These are phyloP conservation scores for Drosophila mettleri DNA, from an alignment of 2,888 invertebrate genomes.

Conservation along the genomic window DNA sequence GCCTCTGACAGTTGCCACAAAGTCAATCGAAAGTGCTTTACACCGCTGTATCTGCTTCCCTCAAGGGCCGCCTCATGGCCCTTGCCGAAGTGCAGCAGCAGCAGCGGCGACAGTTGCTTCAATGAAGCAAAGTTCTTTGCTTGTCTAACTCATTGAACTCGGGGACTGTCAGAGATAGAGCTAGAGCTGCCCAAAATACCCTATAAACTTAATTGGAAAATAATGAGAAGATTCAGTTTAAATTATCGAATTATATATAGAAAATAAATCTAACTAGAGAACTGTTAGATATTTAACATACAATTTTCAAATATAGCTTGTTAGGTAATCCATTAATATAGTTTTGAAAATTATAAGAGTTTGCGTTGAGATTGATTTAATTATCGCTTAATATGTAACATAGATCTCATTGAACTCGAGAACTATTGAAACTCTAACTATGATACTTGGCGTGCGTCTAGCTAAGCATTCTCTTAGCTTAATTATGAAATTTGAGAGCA, in stretches of 20 bases:
- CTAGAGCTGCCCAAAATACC: background rate
- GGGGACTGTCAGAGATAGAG: background rate
- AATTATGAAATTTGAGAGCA: background rate
- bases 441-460: background rate
- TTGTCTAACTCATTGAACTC: constrained; percentile 10
- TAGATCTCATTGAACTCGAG: background rate
- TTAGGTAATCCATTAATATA: no score
- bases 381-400: background rate
- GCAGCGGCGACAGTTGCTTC: constrained; percentile 8
- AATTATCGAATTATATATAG: no score
- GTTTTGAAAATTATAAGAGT: no score
- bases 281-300: no score
- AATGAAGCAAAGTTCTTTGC: background rate
- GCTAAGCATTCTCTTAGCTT: background rate
- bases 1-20: constrained; percentile 14
- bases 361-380: no score
- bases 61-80: constrained; percentile 3
- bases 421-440: background rate
- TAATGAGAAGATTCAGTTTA: background rate
- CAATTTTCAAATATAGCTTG: no score
- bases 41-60: constrained; percentile 34
- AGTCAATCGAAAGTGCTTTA: constrained; percentile 9
- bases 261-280: no score
- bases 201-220: background rate
- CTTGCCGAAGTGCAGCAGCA: constrained; percentile 1